phyloP scores from a whole-genome alignment of 2,888 invertebrate genomes.

The Coelinius sp. region DNA sequence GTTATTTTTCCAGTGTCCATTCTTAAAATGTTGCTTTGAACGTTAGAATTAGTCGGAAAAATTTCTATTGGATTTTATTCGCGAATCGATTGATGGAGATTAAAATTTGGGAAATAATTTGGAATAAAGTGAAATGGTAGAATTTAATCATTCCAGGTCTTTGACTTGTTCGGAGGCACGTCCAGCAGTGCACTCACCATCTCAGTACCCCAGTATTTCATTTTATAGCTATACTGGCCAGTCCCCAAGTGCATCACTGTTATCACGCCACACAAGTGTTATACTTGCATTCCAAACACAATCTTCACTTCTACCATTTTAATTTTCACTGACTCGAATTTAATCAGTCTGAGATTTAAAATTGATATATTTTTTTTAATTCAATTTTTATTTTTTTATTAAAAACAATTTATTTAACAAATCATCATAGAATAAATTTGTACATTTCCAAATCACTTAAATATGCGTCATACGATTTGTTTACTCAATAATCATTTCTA shows the following conservation, averaged over 20 bases:
- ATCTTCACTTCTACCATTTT: neutral
- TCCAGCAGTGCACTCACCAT: constrained; percentile 34
- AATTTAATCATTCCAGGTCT: constrained; percentile 9
- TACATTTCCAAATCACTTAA: neutral
- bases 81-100: neutral
- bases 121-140: neutral
- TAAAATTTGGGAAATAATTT: neutral
- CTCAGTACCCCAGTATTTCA: constrained; percentile 44
- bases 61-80: neutral
- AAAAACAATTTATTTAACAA: too few relatives aligned
- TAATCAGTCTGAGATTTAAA: neutral
- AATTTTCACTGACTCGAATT: neutral
- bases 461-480: neutral
- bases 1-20: constrained; percentile 41
- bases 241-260: constrained; percentile 36
- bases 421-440: too few relatives aligned
- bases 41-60: constrained; percentile 10
- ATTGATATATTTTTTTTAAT: too few relatives aligned
- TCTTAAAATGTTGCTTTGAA: constrained; percentile 10
- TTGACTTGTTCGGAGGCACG: constrained; percentile 35
- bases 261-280: constrained; percentile 24
- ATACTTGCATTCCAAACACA: neutral
- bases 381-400: too few relatives aligned
- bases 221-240: constrained; percentile 56
- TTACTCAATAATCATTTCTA: neutral